Conservation (phyloP, 2,113 vertebrate genomes). For the Microtus richardsoni region DNA sequence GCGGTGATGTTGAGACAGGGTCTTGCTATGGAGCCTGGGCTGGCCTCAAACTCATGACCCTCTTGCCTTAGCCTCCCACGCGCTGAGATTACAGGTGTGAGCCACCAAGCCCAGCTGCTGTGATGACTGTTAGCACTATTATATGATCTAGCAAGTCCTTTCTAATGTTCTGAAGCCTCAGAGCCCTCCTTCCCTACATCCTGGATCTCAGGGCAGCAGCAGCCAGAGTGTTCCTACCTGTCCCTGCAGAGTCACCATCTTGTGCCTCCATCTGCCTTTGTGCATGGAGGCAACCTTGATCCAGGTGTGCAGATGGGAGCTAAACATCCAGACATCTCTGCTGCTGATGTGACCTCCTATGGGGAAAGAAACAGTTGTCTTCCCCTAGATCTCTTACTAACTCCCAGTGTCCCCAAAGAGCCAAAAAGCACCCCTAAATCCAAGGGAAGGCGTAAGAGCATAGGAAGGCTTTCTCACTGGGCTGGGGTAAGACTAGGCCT, state of each 20-base stretch:
- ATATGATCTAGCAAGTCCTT: conserved; percentile 17
- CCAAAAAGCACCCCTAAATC: background rate
- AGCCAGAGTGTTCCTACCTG: conserved; percentile 83
- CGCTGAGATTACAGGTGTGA: too few species aligned
- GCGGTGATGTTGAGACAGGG: background rate
- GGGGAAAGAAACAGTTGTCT: conserved; percentile 54
- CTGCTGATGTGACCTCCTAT: conserved; percentile 90
- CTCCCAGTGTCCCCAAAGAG: background rate
- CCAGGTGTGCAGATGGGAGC: conserved; percentile 88
- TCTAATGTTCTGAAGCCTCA: background rate
- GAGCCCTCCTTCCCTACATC: background rate
- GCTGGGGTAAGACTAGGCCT: background rate
- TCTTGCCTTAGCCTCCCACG: background rate
- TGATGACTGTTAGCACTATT: conserved; percentile 15
- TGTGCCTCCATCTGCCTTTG: conserved; percentile 90
- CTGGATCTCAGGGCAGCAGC: background rate
- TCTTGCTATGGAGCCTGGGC: background rate
- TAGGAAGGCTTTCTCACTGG: background rate
- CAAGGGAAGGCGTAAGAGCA: background rate
- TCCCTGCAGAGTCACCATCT: conserved; percentile 87
- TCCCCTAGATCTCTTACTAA: too few species aligned
- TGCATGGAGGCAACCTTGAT: conserved; percentile 86
- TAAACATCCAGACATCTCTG: conserved; percentile 88
- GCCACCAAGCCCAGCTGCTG: background rate
- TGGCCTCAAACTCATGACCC: background rate